Base-by-base conservation (phyloP, 2,113 vertebrate species). In the Polypterus senegalus region DNA sequence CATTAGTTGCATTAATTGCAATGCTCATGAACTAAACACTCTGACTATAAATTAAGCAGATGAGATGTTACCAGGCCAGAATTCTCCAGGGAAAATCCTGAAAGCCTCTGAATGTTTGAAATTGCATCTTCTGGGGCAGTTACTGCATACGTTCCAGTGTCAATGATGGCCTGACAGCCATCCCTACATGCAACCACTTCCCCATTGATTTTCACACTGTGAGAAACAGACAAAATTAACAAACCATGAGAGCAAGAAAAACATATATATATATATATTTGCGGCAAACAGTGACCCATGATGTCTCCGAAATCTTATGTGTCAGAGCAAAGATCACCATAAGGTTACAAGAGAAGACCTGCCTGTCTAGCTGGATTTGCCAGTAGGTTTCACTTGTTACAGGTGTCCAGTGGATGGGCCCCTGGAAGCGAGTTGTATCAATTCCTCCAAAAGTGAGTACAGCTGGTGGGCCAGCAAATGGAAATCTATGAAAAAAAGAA, bases 361-460 rank as follows among this genome's bases (percentile, higher is more conserved):
- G 79, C 83, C 79, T 78, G 69, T 82, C 74, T 70, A 80, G 10
- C 0, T 71, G 64, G 70, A 81, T 75, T 63, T 84, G 77, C 78
- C 83, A 82, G 67, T 79, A 84, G 1, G 55, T 61, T 58, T 67
- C 69, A 45, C 63, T 5, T 0, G 76, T 79, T 47, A 82, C 48
- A 0, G 78, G 70, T 46, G 81, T 66, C 80, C 81, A 84, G 65
- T 52, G 1, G 73, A 84, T 73, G 3, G 70, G n/a, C 4, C 75
- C 71, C 0, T 51, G 71, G 71, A 75, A 80, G 27, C 57, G 68
- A 57, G 74, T 68, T 0, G 52, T 27, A 5, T 81, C 71, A 0
- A 73, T 64, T 57, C 72, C 79, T 3, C 80, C 79, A 1, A 84
- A 72, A 2, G 59, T 72, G 57, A 83, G 56, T 67, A 73, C 46